These are phyloP conservation scores for Cinara cedri DNA, from an alignment of 2,888 invertebrate species.

Conservation along the genomic window DNA sequence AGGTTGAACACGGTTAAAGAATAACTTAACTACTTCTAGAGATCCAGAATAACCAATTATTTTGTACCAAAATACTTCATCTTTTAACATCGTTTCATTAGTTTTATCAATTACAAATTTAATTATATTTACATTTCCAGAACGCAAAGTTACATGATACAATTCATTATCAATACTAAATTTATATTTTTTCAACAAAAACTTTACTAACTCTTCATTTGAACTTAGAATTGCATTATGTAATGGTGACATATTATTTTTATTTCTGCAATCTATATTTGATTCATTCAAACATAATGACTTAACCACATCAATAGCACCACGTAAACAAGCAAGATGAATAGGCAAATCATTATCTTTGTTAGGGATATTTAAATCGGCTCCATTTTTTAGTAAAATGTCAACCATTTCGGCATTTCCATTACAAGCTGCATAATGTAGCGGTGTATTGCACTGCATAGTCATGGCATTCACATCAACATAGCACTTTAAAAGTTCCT, in stretches of 20 bases:
- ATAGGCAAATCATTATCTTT: slow-evolving; percentile 51
- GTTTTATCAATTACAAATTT: slow-evolving; percentile 43
- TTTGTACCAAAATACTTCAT: slow-evolving; percentile 46
- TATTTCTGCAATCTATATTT: slow-evolving; percentile 45
- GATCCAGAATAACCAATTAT: slow-evolving; percentile 39
- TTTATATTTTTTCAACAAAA: slow-evolving; percentile 37
- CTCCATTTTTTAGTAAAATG: slow-evolving; percentile 47
- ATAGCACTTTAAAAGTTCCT: slow-evolving; percentile 44
- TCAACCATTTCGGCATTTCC: slow-evolving; percentile 52
- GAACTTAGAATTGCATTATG: slow-evolving; percentile 46
- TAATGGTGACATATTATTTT: slow-evolving; percentile 51
- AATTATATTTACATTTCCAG: slow-evolving; percentile 31
- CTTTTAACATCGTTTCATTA: slow-evolving; percentile 23
- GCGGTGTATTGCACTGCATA: slow-evolving; percentile 49
- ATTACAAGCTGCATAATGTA: slow-evolving; percentile 55
- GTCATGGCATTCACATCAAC: slow-evolving; percentile 46
- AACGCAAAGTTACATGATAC: slow-evolving; percentile 43
- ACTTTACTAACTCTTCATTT: slow-evolving; percentile 44
- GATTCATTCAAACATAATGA: slow-evolving; percentile 34
- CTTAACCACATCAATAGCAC: slow-evolving; percentile 39
- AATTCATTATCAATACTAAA: slow-evolving; percentile 31
- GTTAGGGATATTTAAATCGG: slow-evolving; percentile 46
- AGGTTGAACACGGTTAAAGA: slow-evolving; percentile 20
- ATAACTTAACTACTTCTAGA: slow-evolving; percentile 39
- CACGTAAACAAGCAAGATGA: slow-evolving; percentile 48